Base-by-base conservation (phyloP, 2,113 vertebrate genomes). In the Crotalus helleri region DNA sequence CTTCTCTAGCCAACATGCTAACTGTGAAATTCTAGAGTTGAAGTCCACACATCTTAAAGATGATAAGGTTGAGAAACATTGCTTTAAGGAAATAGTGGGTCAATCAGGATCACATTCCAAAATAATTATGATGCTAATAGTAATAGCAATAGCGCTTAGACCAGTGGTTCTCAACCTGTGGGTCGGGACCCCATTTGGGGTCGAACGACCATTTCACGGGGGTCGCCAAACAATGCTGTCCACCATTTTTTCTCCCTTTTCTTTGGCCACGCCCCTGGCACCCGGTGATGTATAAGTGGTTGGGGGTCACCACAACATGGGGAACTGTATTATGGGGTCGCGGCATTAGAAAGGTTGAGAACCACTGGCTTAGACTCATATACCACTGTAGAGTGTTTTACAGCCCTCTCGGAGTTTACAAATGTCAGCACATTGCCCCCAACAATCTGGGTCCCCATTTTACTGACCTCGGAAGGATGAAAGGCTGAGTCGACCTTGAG, bases 101-200 rank as follows among this genome's bases (percentile, higher is more conserved):
- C 54, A 85, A 89, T 49, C 39, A 1, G n/a, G 91, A 59, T 6
- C n/a, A 94, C 91, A 81, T 91, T 64, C 85, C 58, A 93, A 95
- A 59, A 69, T 85, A 92, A 94, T 93, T 94, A n/a, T 90, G 69
- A 93, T 94, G 93, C 69, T 94, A 94, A 91, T 69, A n/a, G 4
- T 11, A 69, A 64, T 64, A 29, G 10, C 10, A 64, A 69, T 69
- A 69, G 29, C 13, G n/a, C 12, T 69, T 64, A 24, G 57, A 58
- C 21, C 39, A 39, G 39, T 39, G 39, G 39, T 39, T 39, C 39
- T 39, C 39, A 39, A 39, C 39, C 39, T 39, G 39, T 39, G 39
- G 39, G 39, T 39, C 39, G 39, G 39, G 39, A 39, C 39, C 39
- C 39, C 39, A 39, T 39, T 39, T 39, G 39, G 39, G 39, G 39